phyloP scores from a whole-genome alignment of 2,113 vertebrate genomes.

The Chelonoidis abingdonii region DNA sequence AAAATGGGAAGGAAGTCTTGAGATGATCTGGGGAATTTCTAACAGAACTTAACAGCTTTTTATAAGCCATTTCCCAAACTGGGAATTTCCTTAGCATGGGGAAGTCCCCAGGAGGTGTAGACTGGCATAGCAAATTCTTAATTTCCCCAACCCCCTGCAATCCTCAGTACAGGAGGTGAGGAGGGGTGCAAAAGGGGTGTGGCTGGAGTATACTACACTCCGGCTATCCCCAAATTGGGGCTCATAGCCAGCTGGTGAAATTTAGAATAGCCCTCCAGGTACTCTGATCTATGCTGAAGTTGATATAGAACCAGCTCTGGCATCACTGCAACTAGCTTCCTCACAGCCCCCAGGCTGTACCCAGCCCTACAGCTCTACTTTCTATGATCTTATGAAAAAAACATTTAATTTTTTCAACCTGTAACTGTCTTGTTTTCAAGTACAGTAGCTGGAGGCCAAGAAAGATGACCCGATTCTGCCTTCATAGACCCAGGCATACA shows the following conservation, averaged over 20 bases:
- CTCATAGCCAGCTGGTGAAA: neutral
- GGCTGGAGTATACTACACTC: neutral
- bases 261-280: neutral
- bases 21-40: neutral
- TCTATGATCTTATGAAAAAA: neutral
- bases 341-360: neutral
- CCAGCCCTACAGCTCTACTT: neutral
- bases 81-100: neutral
- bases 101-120: neutral
- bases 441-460: neutral
- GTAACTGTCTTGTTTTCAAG: neutral
- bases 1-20: neutral
- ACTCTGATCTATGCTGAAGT: neutral
- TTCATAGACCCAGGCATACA: slow-evolving; percentile 21
- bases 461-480: slow-evolving; percentile 15
- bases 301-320: neutral
- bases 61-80: neutral
- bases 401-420: neutral
- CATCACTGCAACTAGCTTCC: neutral
- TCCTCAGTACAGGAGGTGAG: neutral
- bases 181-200: neutral
- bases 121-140: neutral
- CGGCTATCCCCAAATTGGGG: neutral
- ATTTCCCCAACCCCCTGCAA: neutral
- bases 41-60: neutral